These are phyloP conservation scores for Furcula furcula DNA, from an alignment of 2,888 invertebrate species.

Conservation along the genomic window DNA sequence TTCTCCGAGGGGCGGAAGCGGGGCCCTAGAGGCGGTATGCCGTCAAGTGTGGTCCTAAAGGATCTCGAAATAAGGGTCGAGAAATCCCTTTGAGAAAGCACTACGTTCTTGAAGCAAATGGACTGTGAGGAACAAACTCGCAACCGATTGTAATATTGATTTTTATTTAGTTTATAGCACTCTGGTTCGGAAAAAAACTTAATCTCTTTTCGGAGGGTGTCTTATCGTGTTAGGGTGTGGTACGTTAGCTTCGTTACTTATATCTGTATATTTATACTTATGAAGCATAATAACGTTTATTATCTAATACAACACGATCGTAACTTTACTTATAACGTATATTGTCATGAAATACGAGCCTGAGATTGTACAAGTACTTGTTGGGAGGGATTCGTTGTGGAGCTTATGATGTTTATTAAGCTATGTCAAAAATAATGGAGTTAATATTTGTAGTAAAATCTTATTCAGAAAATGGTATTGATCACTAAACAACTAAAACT, in stretches of 20 bases:
- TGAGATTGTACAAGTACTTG: too few species aligned
- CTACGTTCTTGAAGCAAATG: conserved; percentile 75
- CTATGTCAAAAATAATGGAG: too few species aligned
- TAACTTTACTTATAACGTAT: too few species aligned
- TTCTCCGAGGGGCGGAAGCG: conserved; percentile 77
- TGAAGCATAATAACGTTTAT: too few species aligned
- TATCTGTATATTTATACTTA: conserved; percentile 13
- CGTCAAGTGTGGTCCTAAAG: conserved; percentile 78
- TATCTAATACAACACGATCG: too few species aligned
- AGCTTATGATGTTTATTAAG: too few species aligned
- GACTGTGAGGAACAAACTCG: conserved; percentile 74
- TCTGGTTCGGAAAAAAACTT: conserved; percentile 36
- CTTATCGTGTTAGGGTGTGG: conserved; percentile 3
- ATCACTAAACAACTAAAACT: too few species aligned
- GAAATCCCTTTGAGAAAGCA: conserved; percentile 71
- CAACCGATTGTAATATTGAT: conserved; percentile 75
- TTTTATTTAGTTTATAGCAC: conserved; percentile 69
- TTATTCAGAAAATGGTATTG: too few species aligned
- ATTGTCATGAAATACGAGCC: too few species aligned
- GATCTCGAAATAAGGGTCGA: conserved; percentile 74
- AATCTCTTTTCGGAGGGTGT: conserved; percentile 44
- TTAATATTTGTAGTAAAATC: too few species aligned
- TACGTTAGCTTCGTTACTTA: conserved; percentile 2
- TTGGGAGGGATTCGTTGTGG: too few species aligned
- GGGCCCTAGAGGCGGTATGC: conserved; percentile 62